Percentiles rank a stretch among this genome's conserved stretches.
Evolutionary conservation across 2,888 invertebrate genomes (phyloP).

Genomic region (Lasioglossum marginatum): DNA sequence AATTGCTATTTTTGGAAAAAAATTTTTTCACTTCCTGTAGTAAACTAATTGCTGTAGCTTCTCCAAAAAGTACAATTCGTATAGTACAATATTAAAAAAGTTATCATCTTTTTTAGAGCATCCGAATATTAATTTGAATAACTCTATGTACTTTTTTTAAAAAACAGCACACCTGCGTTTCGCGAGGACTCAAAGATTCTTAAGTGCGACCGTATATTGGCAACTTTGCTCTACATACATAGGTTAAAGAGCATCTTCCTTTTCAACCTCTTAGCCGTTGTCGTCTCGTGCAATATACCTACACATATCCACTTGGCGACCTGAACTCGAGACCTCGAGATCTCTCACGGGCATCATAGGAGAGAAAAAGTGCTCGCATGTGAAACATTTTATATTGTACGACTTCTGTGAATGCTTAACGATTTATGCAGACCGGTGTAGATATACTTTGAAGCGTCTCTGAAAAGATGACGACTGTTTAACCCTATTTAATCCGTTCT

Average conservation of each 20-base stretch:
- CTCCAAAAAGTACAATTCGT: too few species aligned
- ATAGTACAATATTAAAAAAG: too few species aligned
- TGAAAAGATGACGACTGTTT: background rate
- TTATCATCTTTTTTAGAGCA: too few species aligned
- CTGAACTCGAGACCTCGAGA: slow-evolving; percentile 34
- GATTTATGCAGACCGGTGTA: slow-evolving; percentile 38
- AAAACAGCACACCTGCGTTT: background rate
- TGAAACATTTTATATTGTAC: slow-evolving; percentile 58
- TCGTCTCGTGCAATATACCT: slow-evolving; percentile 19
- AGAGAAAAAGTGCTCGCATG: slow-evolving; percentile 50
- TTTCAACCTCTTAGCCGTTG: slow-evolving; percentile 37
- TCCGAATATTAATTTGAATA: too few species aligned
- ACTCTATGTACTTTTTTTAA: too few species aligned
- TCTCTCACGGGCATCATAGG: slow-evolving; percentile 57
- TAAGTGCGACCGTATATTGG: background rate
- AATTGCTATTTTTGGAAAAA: too few species aligned
- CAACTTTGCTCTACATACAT: background rate
- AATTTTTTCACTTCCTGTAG: too few species aligned
- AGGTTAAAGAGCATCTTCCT: slow-evolving; percentile 26
- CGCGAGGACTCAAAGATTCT: background rate
- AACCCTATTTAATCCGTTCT: background rate
- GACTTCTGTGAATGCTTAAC: slow-evolving; percentile 67
- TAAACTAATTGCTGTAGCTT: too few species aligned
- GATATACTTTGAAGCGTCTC: background rate
- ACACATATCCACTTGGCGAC: slow-evolving; percentile 22